Percentiles rank a stretch among this genome's conserved stretches.
Conservation (phyloP, 30 jellyfish, hydroid and myxozoan species). For the Hydractinia echinata region DNA sequence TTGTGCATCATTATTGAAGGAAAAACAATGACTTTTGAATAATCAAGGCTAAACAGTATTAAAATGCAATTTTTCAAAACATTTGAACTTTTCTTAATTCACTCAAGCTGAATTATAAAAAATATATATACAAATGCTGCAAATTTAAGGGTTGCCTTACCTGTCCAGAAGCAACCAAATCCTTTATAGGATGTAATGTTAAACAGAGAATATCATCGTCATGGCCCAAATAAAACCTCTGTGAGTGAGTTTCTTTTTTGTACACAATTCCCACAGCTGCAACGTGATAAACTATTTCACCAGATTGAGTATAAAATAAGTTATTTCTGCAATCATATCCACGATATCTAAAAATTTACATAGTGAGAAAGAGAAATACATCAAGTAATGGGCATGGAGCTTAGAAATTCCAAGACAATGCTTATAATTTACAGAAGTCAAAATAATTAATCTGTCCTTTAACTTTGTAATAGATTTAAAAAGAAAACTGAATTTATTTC, state of each 20-base stretch:
- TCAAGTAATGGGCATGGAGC: neutral
- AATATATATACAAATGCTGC: too few species aligned
- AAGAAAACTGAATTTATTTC: neutral
- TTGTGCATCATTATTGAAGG: too few species aligned
- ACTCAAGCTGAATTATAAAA: too few species aligned
- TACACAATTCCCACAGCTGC: constrained; percentile 92
- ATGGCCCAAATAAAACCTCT: constrained; percentile 84
- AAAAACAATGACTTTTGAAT: too few species aligned
- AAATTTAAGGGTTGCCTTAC: too few species aligned
- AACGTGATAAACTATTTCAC: constrained; percentile 80
- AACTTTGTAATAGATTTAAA: neutral
- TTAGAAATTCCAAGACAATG: neutral
- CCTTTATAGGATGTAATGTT: constrained; percentile 87
- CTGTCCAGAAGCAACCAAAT: constrained; percentile 94
- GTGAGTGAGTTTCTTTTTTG: constrained; percentile 67
- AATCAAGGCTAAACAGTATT: too few species aligned
- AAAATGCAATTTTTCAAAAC: too few species aligned
- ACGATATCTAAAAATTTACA: constrained; percentile 55
- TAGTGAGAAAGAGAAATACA: too few species aligned
- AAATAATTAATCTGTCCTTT: neutral
- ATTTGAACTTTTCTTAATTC: too few species aligned
- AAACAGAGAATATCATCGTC: constrained; percentile 88
- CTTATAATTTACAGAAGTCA: neutral
- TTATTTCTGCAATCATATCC: constrained; percentile 95
- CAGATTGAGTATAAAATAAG: constrained; percentile 87